Evolutionary conservation across 2,797 vertebrate species (phyloP).

Genomic region (Rhinoraja longicauda): DNA sequence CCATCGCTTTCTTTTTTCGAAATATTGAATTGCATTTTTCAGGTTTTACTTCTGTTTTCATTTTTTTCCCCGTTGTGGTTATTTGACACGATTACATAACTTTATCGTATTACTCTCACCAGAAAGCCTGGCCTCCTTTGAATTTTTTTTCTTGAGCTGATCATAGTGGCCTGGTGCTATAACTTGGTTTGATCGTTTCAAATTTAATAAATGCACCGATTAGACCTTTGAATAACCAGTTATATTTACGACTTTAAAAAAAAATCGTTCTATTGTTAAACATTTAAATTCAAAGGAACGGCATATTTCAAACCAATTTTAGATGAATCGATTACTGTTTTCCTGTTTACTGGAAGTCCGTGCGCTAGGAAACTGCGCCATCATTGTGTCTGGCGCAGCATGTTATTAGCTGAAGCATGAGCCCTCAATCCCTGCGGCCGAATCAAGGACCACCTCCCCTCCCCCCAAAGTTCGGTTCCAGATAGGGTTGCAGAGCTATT

Average conservation of each 20-base stretch:
- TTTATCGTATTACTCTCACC: not conserved
- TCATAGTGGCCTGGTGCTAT: not conserved
- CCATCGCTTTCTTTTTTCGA: no score
- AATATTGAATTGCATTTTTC: not conserved
- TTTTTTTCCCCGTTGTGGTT: no score
- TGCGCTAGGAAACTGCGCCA: conserved; percentile 35
- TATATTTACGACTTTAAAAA: not conserved
- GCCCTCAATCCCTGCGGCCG: not conserved
- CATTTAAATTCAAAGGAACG: not conserved
- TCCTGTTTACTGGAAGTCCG: conserved; percentile 13
- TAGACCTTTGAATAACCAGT: no score
- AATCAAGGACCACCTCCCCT: not conserved
- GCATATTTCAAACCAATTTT: not conserved
- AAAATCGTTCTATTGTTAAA: not conserved
- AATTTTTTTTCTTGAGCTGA: not conserved
- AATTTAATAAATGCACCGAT: not conserved
- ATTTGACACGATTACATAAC: not conserved
- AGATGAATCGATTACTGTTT: not conserved
- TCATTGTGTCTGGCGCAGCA: conserved; percentile 39
- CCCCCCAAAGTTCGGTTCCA: not conserved
- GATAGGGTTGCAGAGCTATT: not conserved
- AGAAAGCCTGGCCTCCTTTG: not conserved
- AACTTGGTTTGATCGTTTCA: not conserved
- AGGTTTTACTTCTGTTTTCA: not conserved
- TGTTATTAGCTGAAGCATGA: not conserved